Evolutionary conservation across 2,797 vertebrate genomes (phyloP).

Genomic region (Yasuhikotakia modesta): DNA sequence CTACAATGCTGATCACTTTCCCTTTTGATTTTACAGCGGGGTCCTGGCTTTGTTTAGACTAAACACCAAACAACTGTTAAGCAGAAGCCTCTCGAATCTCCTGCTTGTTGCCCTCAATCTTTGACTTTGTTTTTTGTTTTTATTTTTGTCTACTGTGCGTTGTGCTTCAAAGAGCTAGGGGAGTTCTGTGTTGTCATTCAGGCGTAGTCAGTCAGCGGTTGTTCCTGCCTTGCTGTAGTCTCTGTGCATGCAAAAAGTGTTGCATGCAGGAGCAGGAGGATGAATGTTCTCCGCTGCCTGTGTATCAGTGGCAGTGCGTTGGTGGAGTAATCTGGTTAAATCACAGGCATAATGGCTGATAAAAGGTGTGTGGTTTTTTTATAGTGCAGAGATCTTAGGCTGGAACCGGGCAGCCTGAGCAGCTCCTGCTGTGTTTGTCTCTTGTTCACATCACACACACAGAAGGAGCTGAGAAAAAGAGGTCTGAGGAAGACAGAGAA

Average conservation of each 20-base stretch:
- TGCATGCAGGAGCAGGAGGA: constrained; percentile 20
- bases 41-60: constrained; percentile 41
- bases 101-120: background rate
- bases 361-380: constrained; percentile 71
- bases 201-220: constrained; percentile 39
- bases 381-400: constrained; percentile 55
- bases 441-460: constrained; percentile 42
- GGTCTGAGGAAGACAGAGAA: background rate
- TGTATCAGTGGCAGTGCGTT: constrained; percentile 36
- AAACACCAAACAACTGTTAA: constrained; percentile 36
- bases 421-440: constrained; percentile 40
- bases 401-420: constrained; percentile 30
- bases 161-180: constrained; percentile 36
- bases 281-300: constrained; percentile 14
- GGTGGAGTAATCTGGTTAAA: constrained; percentile 74
- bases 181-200: constrained; percentile 41
- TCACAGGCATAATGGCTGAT: constrained; percentile 71
- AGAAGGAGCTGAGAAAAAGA: constrained; percentile 37
- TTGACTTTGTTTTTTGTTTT: constrained; percentile 19
- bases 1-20: constrained; percentile 44
- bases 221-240: constrained; percentile 24
- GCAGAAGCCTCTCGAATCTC: background rate
- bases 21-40: constrained; percentile 38
- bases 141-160: constrained; percentile 8
- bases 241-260: constrained; percentile 45